A percentile compares a stretch with the other conserved stretches of the same genome.
phyloP scores from a whole-genome alignment of 1,140 invertebrate species.

The Drosophila miranda region DNA sequence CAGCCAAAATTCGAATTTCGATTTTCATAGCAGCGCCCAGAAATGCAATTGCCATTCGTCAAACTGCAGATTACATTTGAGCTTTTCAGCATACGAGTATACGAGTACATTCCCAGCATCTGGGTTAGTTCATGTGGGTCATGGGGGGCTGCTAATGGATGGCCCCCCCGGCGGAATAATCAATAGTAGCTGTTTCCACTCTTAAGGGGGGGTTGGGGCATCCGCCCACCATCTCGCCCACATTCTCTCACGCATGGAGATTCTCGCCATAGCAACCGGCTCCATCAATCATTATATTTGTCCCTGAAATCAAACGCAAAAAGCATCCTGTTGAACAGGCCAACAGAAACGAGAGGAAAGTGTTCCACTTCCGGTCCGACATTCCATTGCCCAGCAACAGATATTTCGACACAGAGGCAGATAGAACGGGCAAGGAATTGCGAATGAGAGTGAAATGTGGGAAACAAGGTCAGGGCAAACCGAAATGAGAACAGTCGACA shows the following conservation, averaged over 20 bases:
- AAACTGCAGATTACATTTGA: conserved; percentile 26
- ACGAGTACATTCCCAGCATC: conserved; percentile 42
- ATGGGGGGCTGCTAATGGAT: conserved; percentile 29
- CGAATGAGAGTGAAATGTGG: conserved; percentile 19
- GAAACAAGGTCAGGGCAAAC: conserved; percentile 57
- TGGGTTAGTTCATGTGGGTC: conserved; percentile 34
- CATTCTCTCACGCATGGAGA: conserved; percentile 42
- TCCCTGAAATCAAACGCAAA: conserved; percentile 82
- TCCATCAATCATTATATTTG: conserved; percentile 80
- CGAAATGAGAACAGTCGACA: conserved; percentile 6
- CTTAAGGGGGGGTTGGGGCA: conserved; percentile 6
- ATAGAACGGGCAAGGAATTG: conserved; percentile 7
- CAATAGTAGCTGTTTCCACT: conserved; percentile 10
- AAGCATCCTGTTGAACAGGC: conserved; percentile 72
- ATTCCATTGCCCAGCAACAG: conserved; percentile 42
- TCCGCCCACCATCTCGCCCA: conserved; percentile 16
- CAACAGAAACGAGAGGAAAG: conserved; percentile 51
- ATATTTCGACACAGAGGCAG: conserved; percentile 15
- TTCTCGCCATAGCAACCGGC: conserved; percentile 69
- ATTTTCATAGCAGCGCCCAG: conserved; percentile 25
- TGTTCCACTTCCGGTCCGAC: conserved; percentile 37
- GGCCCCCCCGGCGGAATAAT: conserved; percentile 6
- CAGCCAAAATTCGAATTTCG: conserved; percentile 15
- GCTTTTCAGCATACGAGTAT: conserved; percentile 18
- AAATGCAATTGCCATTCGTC: conserved; percentile 15